Evolutionary conservation across 2,888 invertebrate species (phyloP), one percentile per base, ranked within the genome.

Genomic region (Napeogenes sylphis): DNA sequence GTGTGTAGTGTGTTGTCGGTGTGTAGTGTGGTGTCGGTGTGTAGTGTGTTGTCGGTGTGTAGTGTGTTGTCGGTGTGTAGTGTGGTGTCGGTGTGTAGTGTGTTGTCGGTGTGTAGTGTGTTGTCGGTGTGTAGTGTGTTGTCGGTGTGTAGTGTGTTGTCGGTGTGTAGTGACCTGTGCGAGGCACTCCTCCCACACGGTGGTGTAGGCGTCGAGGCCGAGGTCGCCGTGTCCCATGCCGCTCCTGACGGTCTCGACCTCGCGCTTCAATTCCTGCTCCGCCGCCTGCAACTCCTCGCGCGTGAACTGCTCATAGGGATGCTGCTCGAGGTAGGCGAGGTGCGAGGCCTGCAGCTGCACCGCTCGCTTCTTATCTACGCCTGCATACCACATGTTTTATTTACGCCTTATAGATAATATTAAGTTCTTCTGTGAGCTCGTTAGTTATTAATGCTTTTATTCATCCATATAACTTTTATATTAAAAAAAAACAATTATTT

Each of bases 151-250:
- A 42, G 3, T 3, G 10, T 3, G 42, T 2, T 42, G 5, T 42
- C 10, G 51, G 46, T 46, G 45, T 35, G 46, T 6, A 33, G 32
- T 21, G 30, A 96, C 96, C 92, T 98, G 97, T 0, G 96, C 94
- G 58, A 98, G 92, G 84, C 99, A 99, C 87, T 99, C 98, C 79
- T 98, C 97, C 99, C 99, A 99, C 53, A 98, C 98, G 88, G 98
- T 97, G 10, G 95, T 94, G 80, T 98, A 98, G 0, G 97, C 95
- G 71, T 99, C 98, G 56, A 96, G 86, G 2, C 97, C 95, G 55
- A 99, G 91, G 46, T 99, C 98, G 0, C 98, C 98, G 79, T 99
- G 99, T 0, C 94, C 95, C 99, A 99, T 99, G 54, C 98, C 98
- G 62, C 94, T 93, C 78, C 96, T 96, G 0, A 99, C 98, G 1